Conservation (phyloP, 2,113 vertebrate genomes). For the Herpetotheres cachinnans region DNA sequence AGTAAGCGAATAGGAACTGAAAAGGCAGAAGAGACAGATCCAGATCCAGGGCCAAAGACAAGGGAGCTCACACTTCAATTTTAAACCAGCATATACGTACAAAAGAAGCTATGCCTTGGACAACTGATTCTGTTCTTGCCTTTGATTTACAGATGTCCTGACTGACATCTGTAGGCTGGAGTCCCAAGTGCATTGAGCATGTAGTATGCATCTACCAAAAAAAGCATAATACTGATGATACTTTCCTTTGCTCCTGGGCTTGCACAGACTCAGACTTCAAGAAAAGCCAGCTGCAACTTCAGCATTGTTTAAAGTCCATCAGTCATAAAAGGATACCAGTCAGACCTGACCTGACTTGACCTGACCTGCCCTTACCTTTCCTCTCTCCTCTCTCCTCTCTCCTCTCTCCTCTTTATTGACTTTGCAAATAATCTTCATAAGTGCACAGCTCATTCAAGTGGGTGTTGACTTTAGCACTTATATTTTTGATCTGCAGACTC, state of each 20-base stretch:
- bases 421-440: background rate
- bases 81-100: background rate
- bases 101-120: background rate
- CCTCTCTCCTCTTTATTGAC: no score
- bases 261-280: background rate
- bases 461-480: background rate
- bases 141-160: background rate
- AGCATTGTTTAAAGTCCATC: background rate
- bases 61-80: background rate
- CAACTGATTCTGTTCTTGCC: background rate
- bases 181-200: background rate
- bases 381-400: no score
- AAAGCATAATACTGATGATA: background rate
- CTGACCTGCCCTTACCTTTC: no score
- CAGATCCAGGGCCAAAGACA: background rate
- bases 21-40: background rate
- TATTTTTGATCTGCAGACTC: background rate
- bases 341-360: background rate
- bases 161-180: background rate
- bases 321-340: background rate
- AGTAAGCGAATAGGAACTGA: background rate
- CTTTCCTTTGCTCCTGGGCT: background rate
- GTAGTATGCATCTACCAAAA: background rate
- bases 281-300: background rate
- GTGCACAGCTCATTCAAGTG: background rate